Evolutionary conservation across 2,113 vertebrate genomes (phyloP).

Genomic region (Ammodytes marinus): DNA sequence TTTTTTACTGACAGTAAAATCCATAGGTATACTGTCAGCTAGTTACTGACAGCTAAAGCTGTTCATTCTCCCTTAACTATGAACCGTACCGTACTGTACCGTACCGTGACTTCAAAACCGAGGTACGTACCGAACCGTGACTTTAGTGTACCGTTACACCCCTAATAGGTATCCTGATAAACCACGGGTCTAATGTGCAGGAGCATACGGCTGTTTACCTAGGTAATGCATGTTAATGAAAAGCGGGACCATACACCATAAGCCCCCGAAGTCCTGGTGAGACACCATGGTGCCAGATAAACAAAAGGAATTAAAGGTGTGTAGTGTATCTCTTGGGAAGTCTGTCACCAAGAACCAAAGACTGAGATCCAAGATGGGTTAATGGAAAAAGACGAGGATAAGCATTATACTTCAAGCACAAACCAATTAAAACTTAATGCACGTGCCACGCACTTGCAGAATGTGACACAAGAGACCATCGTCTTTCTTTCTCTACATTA

Average conservation of each 20-base stretch:
- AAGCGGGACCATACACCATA: not conserved
- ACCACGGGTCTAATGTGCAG: not conserved
- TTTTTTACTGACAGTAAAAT: constrained; percentile 11
- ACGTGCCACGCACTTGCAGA: not conserved
- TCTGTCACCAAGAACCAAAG: constrained; percentile 10
- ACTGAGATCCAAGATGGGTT: constrained; percentile 4
- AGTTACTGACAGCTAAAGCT: too few species aligned
- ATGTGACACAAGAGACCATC: not conserved
- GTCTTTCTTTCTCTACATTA: not conserved
- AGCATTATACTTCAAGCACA: not conserved
- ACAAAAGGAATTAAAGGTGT: constrained; percentile 36
- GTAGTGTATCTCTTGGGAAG: constrained; percentile 18
- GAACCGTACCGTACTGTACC: too few species aligned
- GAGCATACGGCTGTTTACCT: constrained; percentile 11
- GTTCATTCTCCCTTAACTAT: too few species aligned
- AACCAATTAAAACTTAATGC: not conserved
- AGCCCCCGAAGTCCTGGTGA: not conserved
- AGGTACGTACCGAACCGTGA: too few species aligned
- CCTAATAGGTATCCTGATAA: constrained; percentile 27
- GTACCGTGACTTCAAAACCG: too few species aligned
- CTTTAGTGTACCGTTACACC: too few species aligned
- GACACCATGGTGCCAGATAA: constrained; percentile 13
- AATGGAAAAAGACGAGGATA: constrained; percentile 1
- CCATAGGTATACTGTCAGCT: constrained; percentile 14
- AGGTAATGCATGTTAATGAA: constrained; percentile 25